Conservation (phyloP, 2,113 vertebrate species). For the Coreoperca whiteheadi region DNA sequence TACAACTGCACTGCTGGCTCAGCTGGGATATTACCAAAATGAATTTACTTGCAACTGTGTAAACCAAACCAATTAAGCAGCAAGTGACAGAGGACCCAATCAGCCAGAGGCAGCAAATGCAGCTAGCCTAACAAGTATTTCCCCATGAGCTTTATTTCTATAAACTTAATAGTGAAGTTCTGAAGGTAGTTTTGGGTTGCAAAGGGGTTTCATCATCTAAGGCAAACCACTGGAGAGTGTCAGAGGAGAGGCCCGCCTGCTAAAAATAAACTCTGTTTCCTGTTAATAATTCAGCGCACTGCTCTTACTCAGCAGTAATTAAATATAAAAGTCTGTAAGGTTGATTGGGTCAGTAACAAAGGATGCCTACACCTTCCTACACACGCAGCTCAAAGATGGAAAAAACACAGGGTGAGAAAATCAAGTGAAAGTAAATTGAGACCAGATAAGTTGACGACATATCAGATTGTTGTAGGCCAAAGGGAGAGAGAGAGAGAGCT, state of each 20-base stretch:
- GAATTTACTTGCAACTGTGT: constrained; percentile 55
- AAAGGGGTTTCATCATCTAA: constrained; percentile 83
- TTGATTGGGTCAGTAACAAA: constrained; percentile 83
- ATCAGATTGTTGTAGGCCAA: constrained; percentile 46
- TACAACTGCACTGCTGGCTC: constrained; percentile 17
- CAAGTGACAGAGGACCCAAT: constrained; percentile 49
- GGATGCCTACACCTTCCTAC: constrained; percentile 68
- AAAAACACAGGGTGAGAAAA: constrained; percentile 57
- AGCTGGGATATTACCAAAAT: constrained; percentile 53
- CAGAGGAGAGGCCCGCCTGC: constrained; percentile 73
- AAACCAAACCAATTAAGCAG: constrained; percentile 70
- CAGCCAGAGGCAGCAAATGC: constrained; percentile 45
- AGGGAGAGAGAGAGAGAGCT: neutral
- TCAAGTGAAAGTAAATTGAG: constrained; percentile 59
- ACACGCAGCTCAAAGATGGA: constrained; percentile 55
- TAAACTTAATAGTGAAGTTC: constrained; percentile 63
- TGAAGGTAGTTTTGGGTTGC: constrained; percentile 75
- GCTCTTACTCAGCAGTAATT: constrained; percentile 83
- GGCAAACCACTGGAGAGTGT: constrained; percentile 71
- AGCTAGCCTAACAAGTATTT: constrained; percentile 50
- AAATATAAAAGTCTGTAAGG: constrained; percentile 83
- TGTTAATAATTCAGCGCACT: constrained; percentile 81
- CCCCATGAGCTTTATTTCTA: constrained; percentile 54
- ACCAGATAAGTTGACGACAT: constrained; percentile 51
- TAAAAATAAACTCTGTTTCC: constrained; percentile 79